phyloP scores from a whole-genome alignment of 2,888 invertebrate genomes.

The Mythimna loreyi region DNA sequence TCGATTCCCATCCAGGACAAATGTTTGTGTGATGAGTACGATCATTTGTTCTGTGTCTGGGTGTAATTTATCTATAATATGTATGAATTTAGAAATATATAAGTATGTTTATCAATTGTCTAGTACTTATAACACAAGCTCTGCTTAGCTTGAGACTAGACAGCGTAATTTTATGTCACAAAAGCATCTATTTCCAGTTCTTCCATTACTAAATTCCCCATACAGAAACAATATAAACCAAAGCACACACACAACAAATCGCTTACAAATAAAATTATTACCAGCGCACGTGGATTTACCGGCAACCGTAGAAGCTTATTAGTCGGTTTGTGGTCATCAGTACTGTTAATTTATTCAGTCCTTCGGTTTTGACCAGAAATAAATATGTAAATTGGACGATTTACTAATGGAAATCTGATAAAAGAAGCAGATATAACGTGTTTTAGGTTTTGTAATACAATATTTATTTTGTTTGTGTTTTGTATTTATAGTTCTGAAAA shows the following conservation, averaged over 20 bases:
- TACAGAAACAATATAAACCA: neutral
- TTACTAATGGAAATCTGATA: slow-evolving; percentile 25
- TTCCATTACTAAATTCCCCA: no score
- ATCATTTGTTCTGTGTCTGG: no score
- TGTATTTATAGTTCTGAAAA: neutral
- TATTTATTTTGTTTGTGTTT: neutral
- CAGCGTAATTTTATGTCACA: no score
- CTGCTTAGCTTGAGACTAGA: no score
- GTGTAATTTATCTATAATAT: no score
- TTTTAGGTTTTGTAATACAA: neutral
- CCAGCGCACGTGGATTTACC: neutral
- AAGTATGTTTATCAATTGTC: no score
- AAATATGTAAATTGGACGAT: slow-evolving; percentile 33
- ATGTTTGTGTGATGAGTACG: no score
- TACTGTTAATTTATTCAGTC: slow-evolving; percentile 37
- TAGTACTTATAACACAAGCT: no score
- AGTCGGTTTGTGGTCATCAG: slow-evolving; percentile 21
- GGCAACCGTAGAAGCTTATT: neutral
- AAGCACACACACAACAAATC: neutral
- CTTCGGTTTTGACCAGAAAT: slow-evolving; percentile 18
- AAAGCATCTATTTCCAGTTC: neutral
- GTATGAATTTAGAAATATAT: no score
- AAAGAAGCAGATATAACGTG: neutral
- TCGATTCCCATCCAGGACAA: no score
- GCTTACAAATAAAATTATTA: slow-evolving; percentile 9